These are phyloP conservation scores for Esperia sulphurella DNA, from an alignment of 2,888 invertebrate species.

Conservation along the genomic window DNA sequence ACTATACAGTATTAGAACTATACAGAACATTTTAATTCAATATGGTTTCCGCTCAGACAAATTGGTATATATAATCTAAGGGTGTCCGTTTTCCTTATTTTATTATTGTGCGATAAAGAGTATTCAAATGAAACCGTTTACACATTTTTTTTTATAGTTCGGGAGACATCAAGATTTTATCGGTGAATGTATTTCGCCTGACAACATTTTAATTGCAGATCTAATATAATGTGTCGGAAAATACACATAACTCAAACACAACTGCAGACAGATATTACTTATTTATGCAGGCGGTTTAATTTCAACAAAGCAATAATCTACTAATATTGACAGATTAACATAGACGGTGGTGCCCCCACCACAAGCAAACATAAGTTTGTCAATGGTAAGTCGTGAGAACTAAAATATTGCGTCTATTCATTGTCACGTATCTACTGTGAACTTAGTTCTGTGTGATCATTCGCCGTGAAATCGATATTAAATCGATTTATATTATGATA, in stretches of 20 bases:
- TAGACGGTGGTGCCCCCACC: not conserved
- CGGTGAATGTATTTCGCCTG: not conserved
- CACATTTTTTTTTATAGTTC: not conserved
- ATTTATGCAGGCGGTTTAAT: not conserved
- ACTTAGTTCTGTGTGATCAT: conserved; percentile 3
- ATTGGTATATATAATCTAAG: too few species aligned
- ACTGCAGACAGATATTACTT: not conserved
- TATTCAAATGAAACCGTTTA: too few species aligned
- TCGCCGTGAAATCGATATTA: conserved; percentile 10
- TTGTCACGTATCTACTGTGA: conserved; percentile 5
- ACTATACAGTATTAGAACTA: too few species aligned
- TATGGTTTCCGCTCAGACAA: too few species aligned
- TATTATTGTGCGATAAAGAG: too few species aligned
- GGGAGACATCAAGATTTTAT: not conserved
- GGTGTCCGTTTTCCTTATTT: too few species aligned
- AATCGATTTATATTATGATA: conserved; percentile 6
- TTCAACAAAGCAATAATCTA: too few species aligned
- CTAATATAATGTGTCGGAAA: not conserved
- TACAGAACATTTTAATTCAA: too few species aligned
- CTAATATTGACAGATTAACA: too few species aligned
- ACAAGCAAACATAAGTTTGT: not conserved
- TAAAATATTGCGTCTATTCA: conserved; percentile 1
- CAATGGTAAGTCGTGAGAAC: conserved; percentile 5
- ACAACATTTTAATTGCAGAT: not conserved
- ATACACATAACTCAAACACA: not conserved